A percentile compares a stretch with the other conserved stretches of the same genome.
Evolutionary conservation across 2,888 invertebrate species (phyloP).

Genomic region (Pherbina coryleti): DNA sequence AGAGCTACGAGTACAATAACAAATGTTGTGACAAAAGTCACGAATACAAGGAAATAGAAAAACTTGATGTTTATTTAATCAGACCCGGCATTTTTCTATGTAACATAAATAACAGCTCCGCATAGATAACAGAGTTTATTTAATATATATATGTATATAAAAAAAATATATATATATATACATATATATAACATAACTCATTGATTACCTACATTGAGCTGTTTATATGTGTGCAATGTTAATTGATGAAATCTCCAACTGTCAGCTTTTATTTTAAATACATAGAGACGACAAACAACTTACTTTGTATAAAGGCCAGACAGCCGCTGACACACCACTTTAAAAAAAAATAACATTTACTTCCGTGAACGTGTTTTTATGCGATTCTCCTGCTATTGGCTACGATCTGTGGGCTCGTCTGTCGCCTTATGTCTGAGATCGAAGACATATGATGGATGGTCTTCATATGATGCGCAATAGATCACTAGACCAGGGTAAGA

Average conservation of each 20-base stretch:
- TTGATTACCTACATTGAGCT: no score
- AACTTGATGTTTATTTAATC: neutral
- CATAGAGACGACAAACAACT: neutral
- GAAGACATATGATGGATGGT: no score
- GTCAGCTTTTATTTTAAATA: neutral
- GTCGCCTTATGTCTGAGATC: neutral
- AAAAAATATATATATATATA: no score
- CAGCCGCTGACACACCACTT: neutral
- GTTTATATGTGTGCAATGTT: neutral
- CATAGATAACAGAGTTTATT: no score
- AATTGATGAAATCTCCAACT: neutral
- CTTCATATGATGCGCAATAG: neutral
- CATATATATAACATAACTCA: no score
- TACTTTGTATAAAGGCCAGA: neutral
- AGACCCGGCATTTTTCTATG: neutral
- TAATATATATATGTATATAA: no score
- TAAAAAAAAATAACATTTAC: conserved; percentile 1
- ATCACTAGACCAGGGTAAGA: neutral
- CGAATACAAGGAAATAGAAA: neutral
- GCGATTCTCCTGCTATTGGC: conserved; percentile 18
- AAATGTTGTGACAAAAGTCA: no score
- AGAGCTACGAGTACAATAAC: no score
- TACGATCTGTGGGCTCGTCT: conserved; percentile 29
- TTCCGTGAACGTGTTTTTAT: conserved; percentile 24
- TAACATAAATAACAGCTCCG: no score